These are phyloP conservation scores for Ruditapes philippinarum DNA, from an alignment of 1,140 invertebrate species.

Conservation along the genomic window DNA sequence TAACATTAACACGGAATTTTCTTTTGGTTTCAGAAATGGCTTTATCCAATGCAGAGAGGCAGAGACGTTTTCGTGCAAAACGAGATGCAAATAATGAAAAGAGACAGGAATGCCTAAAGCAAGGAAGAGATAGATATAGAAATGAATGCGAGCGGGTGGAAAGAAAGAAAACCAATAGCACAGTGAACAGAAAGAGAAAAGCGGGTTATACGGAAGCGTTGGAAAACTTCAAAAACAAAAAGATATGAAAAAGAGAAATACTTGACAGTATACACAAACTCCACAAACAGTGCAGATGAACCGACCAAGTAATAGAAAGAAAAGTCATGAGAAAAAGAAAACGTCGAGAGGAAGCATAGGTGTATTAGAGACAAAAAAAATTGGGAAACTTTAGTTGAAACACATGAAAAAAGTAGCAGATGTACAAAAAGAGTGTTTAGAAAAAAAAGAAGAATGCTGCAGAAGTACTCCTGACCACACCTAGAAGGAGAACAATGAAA, in stretches of 20 bases:
- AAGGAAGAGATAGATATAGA: slow-evolving; percentile 14
- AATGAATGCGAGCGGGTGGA: background rate
- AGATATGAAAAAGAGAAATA: background rate
- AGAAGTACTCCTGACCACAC: too few species aligned
- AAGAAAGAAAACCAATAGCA: slow-evolving; percentile 23
- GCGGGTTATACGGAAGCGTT: background rate
- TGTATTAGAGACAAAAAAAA: background rate
- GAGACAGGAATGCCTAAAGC: slow-evolving; percentile 4
- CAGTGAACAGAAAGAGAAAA: slow-evolving; percentile 39
- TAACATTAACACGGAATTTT: too few species aligned
- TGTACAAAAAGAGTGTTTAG: slow-evolving; percentile 19
- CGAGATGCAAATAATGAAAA: background rate
- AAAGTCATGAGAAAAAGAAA: slow-evolving; percentile 13
- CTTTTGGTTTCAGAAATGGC: slow-evolving; percentile 7
- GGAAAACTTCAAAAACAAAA: slow-evolving; percentile 27
- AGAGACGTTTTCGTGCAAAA: background rate
- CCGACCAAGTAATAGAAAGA: slow-evolving; percentile 24
- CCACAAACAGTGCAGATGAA: slow-evolving; percentile 19
- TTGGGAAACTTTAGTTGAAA: background rate
- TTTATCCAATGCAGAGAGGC: slow-evolving; percentile 22
- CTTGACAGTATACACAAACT: background rate
- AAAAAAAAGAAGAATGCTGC: background rate
- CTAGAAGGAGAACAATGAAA: slow-evolving; percentile 27
- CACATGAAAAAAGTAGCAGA: background rate
- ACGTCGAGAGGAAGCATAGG: slow-evolving; percentile 27